These are phyloP conservation scores for Gnatocerus cornutus DNA, from an alignment of 2,888 invertebrate species.

Conservation along the genomic window DNA sequence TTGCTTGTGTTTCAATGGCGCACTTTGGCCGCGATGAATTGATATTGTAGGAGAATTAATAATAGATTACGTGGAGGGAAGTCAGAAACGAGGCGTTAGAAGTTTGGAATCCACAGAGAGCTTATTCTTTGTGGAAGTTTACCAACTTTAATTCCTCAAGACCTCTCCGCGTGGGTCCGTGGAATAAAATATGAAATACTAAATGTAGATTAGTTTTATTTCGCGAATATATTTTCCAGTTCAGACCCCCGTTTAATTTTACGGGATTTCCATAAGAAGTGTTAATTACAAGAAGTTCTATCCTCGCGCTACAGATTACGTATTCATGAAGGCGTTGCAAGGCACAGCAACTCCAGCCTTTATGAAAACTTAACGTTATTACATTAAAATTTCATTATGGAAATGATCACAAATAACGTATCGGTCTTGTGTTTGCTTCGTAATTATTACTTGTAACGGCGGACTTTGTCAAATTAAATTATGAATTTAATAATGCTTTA, in stretches of 20 bases:
- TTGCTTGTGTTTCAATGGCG: constrained; percentile 15
- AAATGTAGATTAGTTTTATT: constrained; percentile 68
- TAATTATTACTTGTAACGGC: constrained; percentile 24
- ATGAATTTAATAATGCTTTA: constrained; percentile 31
- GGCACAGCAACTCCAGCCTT: constrained; percentile 49
- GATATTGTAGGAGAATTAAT: constrained; percentile 57
- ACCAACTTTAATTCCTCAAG: constrained; percentile 50
- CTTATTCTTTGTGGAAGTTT: constrained; percentile 55
- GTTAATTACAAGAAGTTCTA: constrained; percentile 65
- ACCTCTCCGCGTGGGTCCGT: constrained; percentile 33
- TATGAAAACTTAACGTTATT: constrained; percentile 51
- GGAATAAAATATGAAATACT: constrained; percentile 64
- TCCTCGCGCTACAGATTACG: constrained; percentile 55
- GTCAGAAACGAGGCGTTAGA: constrained; percentile 50
- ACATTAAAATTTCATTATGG: constrained; percentile 53
- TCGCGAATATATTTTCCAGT: constrained; percentile 64
- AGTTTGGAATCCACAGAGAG: constrained; percentile 59
- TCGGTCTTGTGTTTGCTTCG: constrained; percentile 24
- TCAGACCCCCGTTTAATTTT: constrained; percentile 65
- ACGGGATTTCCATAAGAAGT: constrained; percentile 66
- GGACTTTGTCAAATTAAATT: constrained; percentile 32
- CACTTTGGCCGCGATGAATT: constrained; percentile 47
- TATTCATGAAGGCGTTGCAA: constrained; percentile 62
- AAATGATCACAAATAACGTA: constrained; percentile 50
- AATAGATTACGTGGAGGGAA: constrained; percentile 60